Evolutionary conservation across 2,113 vertebrate genomes (phyloP).

Genomic region (Casuarius casuarius): DNA sequence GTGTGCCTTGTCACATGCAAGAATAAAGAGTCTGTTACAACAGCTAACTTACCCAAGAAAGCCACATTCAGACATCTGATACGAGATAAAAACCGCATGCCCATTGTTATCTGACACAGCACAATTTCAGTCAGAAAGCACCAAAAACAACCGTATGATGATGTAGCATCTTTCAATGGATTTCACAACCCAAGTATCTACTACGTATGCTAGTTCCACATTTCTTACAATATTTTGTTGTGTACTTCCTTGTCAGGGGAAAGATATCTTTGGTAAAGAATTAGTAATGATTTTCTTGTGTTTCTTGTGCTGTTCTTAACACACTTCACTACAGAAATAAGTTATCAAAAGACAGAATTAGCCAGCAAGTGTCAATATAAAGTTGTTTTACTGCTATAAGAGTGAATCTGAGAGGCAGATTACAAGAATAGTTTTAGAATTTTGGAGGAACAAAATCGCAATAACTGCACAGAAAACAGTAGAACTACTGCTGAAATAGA

Average conservation of each 20-base stretch:
- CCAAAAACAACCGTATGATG: not conserved
- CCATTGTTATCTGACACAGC: not conserved
- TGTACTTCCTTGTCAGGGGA: not conserved
- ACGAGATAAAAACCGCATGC: not conserved
- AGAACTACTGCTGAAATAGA: constrained; percentile 3
- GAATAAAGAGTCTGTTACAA: not conserved
- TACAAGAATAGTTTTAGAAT: not conserved
- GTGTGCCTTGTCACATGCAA: not conserved
- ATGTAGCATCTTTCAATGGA: not conserved
- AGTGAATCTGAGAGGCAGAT: not conserved
- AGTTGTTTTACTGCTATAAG: not conserved
- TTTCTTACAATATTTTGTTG: not conserved
- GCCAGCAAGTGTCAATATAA: not conserved
- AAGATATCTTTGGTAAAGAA: not conserved
- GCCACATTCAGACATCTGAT: not conserved
- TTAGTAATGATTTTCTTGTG: not conserved
- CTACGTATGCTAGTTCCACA: not conserved
- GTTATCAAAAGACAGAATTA: not conserved
- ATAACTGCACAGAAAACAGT: constrained; percentile 30
- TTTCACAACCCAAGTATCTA: constrained; percentile 12
- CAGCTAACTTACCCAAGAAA: not conserved
- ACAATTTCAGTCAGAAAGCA: constrained; percentile 21
- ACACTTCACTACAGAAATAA: not conserved
- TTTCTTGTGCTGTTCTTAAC: constrained; percentile 5
- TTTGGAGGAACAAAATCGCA: not conserved